These are phyloP conservation scores for Trypoxylus dichotomus DNA, from an alignment of 1,140 invertebrate species.

Conservation along the genomic window DNA sequence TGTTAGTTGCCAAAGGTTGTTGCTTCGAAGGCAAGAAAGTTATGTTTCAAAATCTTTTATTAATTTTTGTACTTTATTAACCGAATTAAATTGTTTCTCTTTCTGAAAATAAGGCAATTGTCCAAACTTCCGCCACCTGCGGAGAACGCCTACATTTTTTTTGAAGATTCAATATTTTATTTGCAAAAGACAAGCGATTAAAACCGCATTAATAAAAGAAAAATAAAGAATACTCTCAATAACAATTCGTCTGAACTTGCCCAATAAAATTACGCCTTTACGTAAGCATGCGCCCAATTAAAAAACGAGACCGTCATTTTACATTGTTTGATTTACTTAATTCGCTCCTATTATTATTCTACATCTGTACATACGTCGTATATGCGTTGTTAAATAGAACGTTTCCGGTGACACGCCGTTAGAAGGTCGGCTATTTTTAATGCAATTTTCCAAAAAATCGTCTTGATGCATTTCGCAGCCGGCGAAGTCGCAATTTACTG, in stretches of 20 bases:
- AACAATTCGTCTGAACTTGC: not conserved
- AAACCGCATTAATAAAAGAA: not conserved
- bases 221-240: not conserved
- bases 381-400: not conserved
- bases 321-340: not conserved
- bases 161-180: not conserved
- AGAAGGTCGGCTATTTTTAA: slow-evolving; percentile 3
- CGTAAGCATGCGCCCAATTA: not conserved
- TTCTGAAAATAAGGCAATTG: too few species aligned
- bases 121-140: too few species aligned
- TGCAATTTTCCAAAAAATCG: not conserved
- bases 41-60: too few species aligned
- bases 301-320: not conserved
- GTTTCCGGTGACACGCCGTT: not conserved
- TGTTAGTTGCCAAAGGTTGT: too few species aligned
- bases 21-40: too few species aligned
- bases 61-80: too few species aligned
- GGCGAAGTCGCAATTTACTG: not conserved
- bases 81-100: too few species aligned
- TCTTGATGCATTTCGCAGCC: not conserved
- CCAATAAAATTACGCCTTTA: not conserved
- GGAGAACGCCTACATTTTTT: too few species aligned
- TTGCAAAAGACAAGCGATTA: too few species aligned
- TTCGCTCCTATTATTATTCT: not conserved
- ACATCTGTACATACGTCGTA: not conserved